Conservation (phyloP, 1,140 invertebrate genomes). For the Drosophila lacertosa region DNA sequence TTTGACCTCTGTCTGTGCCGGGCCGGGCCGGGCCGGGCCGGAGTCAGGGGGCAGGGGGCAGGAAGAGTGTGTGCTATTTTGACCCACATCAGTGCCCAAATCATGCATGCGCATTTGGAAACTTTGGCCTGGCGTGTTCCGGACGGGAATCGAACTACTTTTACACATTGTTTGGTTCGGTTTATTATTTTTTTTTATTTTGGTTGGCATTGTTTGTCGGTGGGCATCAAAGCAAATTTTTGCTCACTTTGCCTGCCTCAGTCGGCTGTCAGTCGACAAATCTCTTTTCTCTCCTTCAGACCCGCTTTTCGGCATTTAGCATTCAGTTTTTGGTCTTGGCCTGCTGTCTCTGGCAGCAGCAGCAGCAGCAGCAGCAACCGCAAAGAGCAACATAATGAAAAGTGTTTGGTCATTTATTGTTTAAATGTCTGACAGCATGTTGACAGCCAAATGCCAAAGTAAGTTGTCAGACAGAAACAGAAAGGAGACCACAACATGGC, state of each 20-base stretch:
- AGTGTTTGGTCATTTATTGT: constrained; percentile 82
- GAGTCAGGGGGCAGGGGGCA: background rate
- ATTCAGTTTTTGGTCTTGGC: constrained; percentile 20
- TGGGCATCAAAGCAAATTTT: constrained; percentile 50
- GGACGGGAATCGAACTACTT: constrained; percentile 10
- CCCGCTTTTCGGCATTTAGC: constrained; percentile 2
- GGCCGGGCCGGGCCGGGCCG: background rate
- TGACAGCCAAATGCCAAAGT: constrained; percentile 82
- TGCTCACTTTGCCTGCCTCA: constrained; percentile 35
- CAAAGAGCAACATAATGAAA: constrained; percentile 82
- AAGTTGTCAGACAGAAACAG: constrained; percentile 69
- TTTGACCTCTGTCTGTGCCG: constrained; percentile 63
- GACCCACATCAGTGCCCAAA: constrained; percentile 68
- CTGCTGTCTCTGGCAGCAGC: constrained; percentile 38
- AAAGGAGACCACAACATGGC: constrained; percentile 44
- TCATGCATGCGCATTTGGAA: constrained; percentile 49
- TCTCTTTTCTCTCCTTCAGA: constrained; percentile 40
- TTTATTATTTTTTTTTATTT: too few relatives aligned
- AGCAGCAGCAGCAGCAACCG: constrained; percentile 61
- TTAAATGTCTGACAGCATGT: constrained; percentile 80
- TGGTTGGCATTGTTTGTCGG: constrained; percentile 33
- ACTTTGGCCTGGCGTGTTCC: constrained; percentile 5
- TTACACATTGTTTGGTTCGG: constrained; percentile 14
- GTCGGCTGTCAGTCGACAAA: constrained; percentile 32
- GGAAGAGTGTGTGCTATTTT: constrained; percentile 17